These are phyloP conservation scores for Flabesymbios commensalis DNA, from an alignment of 2,888 invertebrate genomes.

Conservation along the genomic window DNA sequence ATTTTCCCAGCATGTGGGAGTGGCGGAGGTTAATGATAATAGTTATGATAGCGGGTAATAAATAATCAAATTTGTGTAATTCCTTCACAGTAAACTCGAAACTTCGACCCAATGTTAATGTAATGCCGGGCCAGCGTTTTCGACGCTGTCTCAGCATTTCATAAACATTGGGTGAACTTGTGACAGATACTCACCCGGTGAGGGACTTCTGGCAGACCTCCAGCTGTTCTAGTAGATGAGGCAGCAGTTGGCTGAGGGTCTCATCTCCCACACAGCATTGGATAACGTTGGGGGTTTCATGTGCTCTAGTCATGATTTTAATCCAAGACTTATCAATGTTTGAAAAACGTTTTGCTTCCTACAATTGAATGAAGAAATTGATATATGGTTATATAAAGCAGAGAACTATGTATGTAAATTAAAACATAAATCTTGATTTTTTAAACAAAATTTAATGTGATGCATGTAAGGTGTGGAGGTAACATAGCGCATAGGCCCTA, in stretches of 20 bases:
- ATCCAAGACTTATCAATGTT: slow-evolving; percentile 63
- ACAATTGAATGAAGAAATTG: slow-evolving; percentile 1
- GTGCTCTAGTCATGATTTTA: slow-evolving; percentile 62
- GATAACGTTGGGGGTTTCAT: slow-evolving; percentile 60
- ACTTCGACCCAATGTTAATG: too few species aligned
- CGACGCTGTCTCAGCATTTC: not conserved
- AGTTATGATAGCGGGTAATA: too few species aligned
- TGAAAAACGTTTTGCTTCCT: slow-evolving; percentile 62
- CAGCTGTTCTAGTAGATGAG: slow-evolving; percentile 60
- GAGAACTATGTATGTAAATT: not conserved
- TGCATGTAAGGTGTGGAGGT: not conserved
- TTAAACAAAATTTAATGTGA: not conserved
- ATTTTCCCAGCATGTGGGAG: too few species aligned
- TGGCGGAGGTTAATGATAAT: too few species aligned
- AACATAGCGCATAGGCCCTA: too few species aligned
- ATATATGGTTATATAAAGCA: not conserved
- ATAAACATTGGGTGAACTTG: too few species aligned
- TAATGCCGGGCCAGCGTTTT: too few species aligned
- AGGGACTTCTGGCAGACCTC: slow-evolving; percentile 63
- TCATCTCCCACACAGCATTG: slow-evolving; percentile 62
- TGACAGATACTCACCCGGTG: slow-evolving; percentile 57
- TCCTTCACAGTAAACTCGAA: too few species aligned
- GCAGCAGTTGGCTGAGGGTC: slow-evolving; percentile 59
- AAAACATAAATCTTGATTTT: not conserved
- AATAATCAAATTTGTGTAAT: too few species aligned